These are phyloP conservation scores for Heliconius hortense DNA, from an alignment of 2,888 invertebrate genomes.

Conservation along the genomic window DNA sequence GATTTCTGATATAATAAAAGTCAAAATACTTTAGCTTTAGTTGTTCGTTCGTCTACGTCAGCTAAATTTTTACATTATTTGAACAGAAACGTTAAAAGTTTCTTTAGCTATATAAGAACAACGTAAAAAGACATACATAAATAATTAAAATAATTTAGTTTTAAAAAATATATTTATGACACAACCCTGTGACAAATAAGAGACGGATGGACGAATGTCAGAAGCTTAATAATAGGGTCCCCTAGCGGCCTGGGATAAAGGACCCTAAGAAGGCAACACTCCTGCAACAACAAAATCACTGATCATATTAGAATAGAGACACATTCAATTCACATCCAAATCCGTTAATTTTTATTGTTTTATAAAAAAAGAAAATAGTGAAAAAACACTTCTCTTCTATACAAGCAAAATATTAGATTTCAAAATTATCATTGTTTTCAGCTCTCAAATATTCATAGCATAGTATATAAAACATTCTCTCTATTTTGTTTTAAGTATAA, in stretches of 20 bases:
- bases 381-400: not conserved
- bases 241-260: slow-evolving; percentile 10
- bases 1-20: not conserved
- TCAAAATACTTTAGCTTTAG: too few relatives aligned
- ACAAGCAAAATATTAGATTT: too few relatives aligned
- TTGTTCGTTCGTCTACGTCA: not conserved
- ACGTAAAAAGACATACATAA: not conserved
- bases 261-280: slow-evolving; percentile 13
- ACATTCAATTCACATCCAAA: not conserved
- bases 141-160: too few relatives aligned
- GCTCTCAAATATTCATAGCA: not conserved
- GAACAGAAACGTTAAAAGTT: not conserved
- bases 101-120: not conserved
- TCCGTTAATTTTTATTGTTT: not conserved
- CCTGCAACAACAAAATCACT: slow-evolving; percentile 15
- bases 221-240: slow-evolving; percentile 16
- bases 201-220: slow-evolving; percentile 14
- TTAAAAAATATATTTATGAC: not conserved
- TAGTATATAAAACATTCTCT: too few relatives aligned
- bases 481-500: too few relatives aligned
- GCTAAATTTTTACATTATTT: not conserved
- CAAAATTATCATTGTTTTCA: not conserved
- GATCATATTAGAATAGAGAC: not conserved
- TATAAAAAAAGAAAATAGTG: not conserved
- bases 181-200: slow-evolving; percentile 13